Evolutionary conservation across 2,113 vertebrate species (phyloP), one percentile per base, ranked within the genome.

Genomic region (Geococcyx californianus): DNA sequence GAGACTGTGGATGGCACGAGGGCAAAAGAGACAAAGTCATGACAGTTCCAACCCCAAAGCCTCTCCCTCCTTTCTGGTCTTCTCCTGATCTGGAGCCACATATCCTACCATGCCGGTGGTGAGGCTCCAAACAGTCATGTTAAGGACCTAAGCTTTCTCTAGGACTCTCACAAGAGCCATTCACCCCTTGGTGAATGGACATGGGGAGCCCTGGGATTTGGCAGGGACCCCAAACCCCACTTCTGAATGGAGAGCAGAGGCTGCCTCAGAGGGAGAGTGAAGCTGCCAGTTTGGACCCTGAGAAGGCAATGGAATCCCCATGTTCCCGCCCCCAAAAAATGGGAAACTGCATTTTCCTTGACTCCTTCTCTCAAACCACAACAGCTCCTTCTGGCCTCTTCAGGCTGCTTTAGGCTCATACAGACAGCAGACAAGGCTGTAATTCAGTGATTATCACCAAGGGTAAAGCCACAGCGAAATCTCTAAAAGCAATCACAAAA

Each of bases 281-380:
- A 33, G 33, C 66, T 47, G 18, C 5, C n/a, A 59, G 33, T 51
- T 28, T 51, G 25, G 34, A 26, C 15, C 29, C 34, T 56, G 34
- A 19, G 8, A 17, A 34, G 14, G 20, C 29, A 64, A 14, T 13
- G 26, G 45, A 80, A 90, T 42, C 18, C 9, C 24, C 29, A 33
- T 0, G 0, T 1, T 75, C 6, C 31, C 23, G 24, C 8, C 14
- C 4, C 8, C 2, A 6, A 42, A 68, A 14, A 73, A 34, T 3
- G 26, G 3, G 28, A 73, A 87, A 58, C 10, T 20, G 33, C 9
- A 58, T 75, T 63, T 62, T n/a, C 10, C 36, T 23, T 66, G 10
- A 49, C 64, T 38, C 7, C 2, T 17, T 34, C 20, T 72, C 14
- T 75, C 47, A 82, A 72, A 64, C 6, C 24, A 63, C 17, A 62